Percentiles rank a stretch among this genome's conserved stretches.
phyloP scores from a whole-genome alignment of 2,888 invertebrate genomes.

The Cantharis rufa region DNA sequence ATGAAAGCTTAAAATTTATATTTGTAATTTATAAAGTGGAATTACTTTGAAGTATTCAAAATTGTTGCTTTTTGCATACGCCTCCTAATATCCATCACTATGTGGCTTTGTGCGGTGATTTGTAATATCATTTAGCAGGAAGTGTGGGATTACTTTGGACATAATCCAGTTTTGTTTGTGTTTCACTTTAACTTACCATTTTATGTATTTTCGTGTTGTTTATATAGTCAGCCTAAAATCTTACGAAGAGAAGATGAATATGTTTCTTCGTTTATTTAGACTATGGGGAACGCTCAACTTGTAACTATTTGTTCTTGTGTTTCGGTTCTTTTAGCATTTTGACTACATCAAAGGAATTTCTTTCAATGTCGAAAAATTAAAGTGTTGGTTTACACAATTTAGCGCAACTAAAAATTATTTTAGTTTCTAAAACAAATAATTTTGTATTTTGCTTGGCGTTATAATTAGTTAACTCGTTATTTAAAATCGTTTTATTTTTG shows the following conservation, averaged over 20 bases:
- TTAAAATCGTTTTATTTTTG: neutral
- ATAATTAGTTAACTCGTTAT: neutral
- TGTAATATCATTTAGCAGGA: slow-evolving; percentile 38
- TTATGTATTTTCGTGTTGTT: slow-evolving; percentile 16
- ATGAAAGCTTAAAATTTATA: neutral
- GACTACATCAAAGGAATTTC: slow-evolving; percentile 31
- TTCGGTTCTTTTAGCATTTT: slow-evolving; percentile 29
- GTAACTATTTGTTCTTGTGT: slow-evolving; percentile 37
- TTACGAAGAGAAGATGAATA: slow-evolving; percentile 34
- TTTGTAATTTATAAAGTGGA: neutral
- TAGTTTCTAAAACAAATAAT: neutral
- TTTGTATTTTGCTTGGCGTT: neutral
- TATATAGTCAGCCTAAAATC: slow-evolving; percentile 10
- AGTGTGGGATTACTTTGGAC: slow-evolving; percentile 42
- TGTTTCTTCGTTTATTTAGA: slow-evolving; percentile 31
- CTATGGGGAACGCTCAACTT: slow-evolving; percentile 37
- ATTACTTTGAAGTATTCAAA: neutral
- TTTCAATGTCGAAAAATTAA: slow-evolving; percentile 5
- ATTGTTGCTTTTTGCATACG: neutral
- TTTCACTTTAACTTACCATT: slow-evolving; percentile 25
- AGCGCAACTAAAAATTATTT: neutral
- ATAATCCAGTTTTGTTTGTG: slow-evolving; percentile 38
- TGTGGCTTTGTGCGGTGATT: slow-evolving; percentile 34
- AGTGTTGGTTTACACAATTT: neutral
- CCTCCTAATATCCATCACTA: slow-evolving; percentile 24